Evolutionary conservation across 1,140 invertebrate species (phyloP), one percentile per base, ranked within the genome.

Genomic region (Bombus turneri): DNA sequence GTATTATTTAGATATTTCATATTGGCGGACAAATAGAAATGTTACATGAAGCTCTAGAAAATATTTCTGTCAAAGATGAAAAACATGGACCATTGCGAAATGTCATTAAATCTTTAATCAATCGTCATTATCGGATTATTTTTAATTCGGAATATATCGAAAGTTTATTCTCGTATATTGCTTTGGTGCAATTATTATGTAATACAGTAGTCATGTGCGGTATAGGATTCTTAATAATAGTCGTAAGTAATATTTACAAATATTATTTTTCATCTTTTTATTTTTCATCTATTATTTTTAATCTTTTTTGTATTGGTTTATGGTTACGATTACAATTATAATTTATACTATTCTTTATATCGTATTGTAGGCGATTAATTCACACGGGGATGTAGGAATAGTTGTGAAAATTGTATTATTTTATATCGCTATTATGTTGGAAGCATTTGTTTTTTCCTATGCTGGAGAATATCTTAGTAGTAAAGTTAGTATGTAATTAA

Each of bases 401-500:
- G 3, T 89, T 15, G 13, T 83, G 39, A 88, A 71, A n/a, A 74
- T 77, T n/a, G 15, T n/a, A 1, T 78, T 88, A 22, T 89, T 88
- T 68, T 88, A 88, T 10, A 39, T 86, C 1, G 84, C 80, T 37
- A 86, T 88, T 3, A 77, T 34, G 0, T n/a, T 76, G 80, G 83
- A 90, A 6, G 83, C 88, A 8, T 90, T 89, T 68, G 59, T 89
- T 28, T 88, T 89, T 57, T 88, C 80, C 69, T 88, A 84, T 25
- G 84, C 73, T 12, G 88, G 88, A 18, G 84, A 90, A 84, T 90
- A 88, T 75, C 28, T 90, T 0, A 90, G 62, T 47, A 89, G 73
- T 39, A 88, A 88, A 34, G 88, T 88, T 64, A 59, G 88, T 78
- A 74, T 8, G 5, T 25, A 34, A 80, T 34, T 43, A 68, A 25